Conservation (phyloP, 2,797 vertebrate genomes). For the Danio tinwini region DNA sequence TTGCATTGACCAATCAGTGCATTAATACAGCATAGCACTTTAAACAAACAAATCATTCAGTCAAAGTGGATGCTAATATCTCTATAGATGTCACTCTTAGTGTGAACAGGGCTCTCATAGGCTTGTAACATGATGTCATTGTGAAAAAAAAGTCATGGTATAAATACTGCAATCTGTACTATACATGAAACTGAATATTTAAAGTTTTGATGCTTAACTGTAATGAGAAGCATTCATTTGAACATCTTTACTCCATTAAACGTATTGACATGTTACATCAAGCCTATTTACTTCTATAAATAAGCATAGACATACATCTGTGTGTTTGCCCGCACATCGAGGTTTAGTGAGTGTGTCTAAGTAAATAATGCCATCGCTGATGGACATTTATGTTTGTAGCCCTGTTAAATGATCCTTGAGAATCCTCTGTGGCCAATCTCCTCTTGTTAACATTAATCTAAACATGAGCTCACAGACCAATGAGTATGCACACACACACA, state of each 20-base stretch:
- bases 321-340: not conserved
- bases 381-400: slow-evolving; percentile 24
- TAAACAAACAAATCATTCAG: not conserved
- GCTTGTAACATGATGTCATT: not conserved
- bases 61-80: not conserved
- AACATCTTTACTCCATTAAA: slow-evolving; percentile 25
- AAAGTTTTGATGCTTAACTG: not conserved
- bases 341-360: slow-evolving; percentile 11
- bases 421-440: slow-evolving; percentile 31
- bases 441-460: slow-evolving; percentile 29
- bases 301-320: slow-evolving; percentile 1
- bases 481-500: not conserved
- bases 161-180: not conserved
- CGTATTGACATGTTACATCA: slow-evolving; percentile 17
- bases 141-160: not conserved
- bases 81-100: not conserved
- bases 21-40: too few relatives aligned
- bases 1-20: too few relatives aligned
- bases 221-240: slow-evolving; percentile 18
- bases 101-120: not conserved
- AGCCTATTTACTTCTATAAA: slow-evolving; percentile 11
- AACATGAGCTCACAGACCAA: slow-evolving; percentile 7
- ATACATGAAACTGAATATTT: slow-evolving; percentile 12
- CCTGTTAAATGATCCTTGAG: slow-evolving; percentile 29
- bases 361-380: slow-evolving; percentile 7